Evolutionary conservation across 2,888 invertebrate genomes (phyloP), one percentile per base, ranked within the genome.

Genomic region (Archips xylosteana): DNA sequence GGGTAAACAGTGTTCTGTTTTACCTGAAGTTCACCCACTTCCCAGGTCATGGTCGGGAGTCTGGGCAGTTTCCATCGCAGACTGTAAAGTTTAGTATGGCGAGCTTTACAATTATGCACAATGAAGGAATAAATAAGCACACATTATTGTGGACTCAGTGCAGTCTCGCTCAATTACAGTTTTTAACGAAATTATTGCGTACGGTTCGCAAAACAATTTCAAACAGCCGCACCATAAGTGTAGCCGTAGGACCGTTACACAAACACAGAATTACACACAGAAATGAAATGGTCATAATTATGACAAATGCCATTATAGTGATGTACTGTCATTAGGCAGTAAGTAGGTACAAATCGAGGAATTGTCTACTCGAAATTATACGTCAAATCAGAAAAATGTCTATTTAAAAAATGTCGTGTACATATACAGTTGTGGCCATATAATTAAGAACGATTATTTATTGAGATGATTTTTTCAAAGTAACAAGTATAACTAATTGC

Each of bases 141-240:
- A 82, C 81, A 82, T 81, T 85, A 85, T 84, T 80, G 81, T 79
- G 74, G 76, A 78, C 81, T 85, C 79, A 79, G 80, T 77, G 78
- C 77, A 77, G 80, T 80, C 79, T 78, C 76, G 74, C 79, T 78
- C 80, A 84, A 86, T 84, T 87, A 89, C 87, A 86, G 87, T 89
- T 85, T 85, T 85, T 86, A 85, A 88, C 83, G 87, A 84, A 70
- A 63, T 68, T 68, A 60, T 74, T 64, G 36, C 70, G 32, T 62
- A 49, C 61, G 74, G 79, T 77, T 75, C 75, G 54, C 42, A 45
- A 68, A 69, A 45, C 42, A 42, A 36, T 73, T 75, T 62, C 45
- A 15, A 68, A 75, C 23, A 23, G 32, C 12, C 2, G 36, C 49
- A 51, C 32, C 13, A n/a, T 15, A 49, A 49, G 54, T 54, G 54